phyloP scores from a whole-genome alignment of 2,888 invertebrate genomes.

The Sicus ferrugineus region DNA sequence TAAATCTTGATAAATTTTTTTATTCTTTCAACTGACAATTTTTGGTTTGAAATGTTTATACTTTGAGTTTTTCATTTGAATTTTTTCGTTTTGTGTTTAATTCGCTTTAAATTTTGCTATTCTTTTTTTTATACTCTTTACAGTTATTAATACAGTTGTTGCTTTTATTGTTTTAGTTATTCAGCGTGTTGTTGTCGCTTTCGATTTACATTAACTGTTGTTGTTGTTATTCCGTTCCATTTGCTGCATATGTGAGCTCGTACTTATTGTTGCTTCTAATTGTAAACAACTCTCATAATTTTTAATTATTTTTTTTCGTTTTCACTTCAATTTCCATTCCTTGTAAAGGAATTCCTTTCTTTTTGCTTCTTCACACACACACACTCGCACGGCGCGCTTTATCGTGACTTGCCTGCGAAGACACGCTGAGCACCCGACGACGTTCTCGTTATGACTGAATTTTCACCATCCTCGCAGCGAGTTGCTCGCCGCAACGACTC shows the following conservation, averaged over 20 bases:
- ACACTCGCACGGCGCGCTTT: constrained; percentile 38
- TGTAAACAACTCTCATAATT: neutral
- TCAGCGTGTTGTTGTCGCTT: no score
- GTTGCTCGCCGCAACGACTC: constrained; percentile 32
- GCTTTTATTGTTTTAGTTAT: constrained; percentile 16
- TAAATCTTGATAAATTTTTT: neutral
- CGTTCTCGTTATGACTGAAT: constrained; percentile 65
- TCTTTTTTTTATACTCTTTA: no score
- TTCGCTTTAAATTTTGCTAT: no score
- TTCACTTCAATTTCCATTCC: constrained; percentile 2
- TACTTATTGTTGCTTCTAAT: constrained; percentile 6
- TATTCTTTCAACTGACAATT: neutral
- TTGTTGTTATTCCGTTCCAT: constrained; percentile 19
- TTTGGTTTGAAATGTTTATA: no score
- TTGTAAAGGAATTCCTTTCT: constrained; percentile 10
- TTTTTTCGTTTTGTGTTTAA: constrained; percentile 21
- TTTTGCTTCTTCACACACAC: constrained; percentile 20
- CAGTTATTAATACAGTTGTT: no score
- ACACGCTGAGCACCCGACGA: constrained; percentile 65
- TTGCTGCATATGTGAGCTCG: neutral
- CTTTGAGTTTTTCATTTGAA: neutral
- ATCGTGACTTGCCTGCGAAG: constrained; percentile 41
- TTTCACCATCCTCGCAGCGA: constrained; percentile 55
- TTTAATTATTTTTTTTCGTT: constrained; percentile 30
- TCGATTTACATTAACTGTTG: constrained; percentile 6